A percentile compares a stretch with the other conserved stretches of the same genome.
Evolutionary conservation across 2,797 vertebrate species (phyloP).

Genomic region (Ispidina picta): DNA sequence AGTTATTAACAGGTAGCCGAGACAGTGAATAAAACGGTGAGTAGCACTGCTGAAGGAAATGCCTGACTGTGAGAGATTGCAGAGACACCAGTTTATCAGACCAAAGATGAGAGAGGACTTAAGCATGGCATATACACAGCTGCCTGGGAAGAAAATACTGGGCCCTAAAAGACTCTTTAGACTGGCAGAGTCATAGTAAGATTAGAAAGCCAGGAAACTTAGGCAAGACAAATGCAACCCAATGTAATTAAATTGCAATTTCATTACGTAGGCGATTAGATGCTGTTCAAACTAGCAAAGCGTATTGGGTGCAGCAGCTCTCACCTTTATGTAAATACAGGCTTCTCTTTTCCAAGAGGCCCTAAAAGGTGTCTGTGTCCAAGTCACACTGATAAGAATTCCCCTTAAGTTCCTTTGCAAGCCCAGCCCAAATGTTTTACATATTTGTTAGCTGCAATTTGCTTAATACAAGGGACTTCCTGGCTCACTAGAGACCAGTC

Average conservation of each 20-base stretch:
- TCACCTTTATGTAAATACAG: background rate
- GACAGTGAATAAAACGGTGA: background rate
- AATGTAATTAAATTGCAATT: background rate
- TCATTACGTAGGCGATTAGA: background rate
- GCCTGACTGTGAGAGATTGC: background rate
- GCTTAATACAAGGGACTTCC: background rate
- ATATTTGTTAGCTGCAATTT: constrained; percentile 14
- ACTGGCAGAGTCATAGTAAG: background rate
- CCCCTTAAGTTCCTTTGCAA: background rate
- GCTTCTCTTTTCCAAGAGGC: background rate
- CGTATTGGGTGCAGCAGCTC: background rate
- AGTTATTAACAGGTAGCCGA: background rate
- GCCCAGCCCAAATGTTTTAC: constrained; percentile 14
- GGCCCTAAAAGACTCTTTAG: background rate
- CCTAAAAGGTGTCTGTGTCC: background rate
- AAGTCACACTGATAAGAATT: constrained; percentile 13
- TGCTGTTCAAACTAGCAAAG: background rate
- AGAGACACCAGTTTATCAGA: background rate
- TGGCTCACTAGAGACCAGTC: background rate
- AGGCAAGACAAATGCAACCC: background rate
- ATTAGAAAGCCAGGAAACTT: background rate
- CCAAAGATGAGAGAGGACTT: background rate
- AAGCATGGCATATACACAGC: background rate
- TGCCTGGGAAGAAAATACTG: background rate
- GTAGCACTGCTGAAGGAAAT: background rate